Evolutionary conservation across 2,113 vertebrate species (phyloP).

Genomic region (Symphodus melops): DNA sequence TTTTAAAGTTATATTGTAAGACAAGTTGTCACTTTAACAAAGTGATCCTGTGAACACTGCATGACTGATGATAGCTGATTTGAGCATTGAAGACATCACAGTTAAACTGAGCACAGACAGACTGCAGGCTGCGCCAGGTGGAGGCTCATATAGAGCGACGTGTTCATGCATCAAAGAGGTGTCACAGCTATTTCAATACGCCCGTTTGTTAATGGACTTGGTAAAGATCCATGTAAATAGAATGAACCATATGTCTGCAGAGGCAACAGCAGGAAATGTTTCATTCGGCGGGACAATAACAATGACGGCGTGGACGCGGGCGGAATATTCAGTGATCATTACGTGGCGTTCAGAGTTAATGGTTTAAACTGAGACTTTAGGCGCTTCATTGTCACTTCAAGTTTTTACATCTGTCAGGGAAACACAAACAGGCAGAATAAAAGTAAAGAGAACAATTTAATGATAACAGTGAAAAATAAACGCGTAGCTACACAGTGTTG

Average conservation of each 20-base stretch:
- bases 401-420: conserved; percentile 31
- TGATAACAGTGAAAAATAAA: not conserved
- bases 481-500: not conserved
- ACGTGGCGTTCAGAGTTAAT: conserved; percentile 23
- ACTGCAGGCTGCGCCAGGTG: conserved; percentile 43
- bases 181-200: conserved; percentile 45
- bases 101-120: conserved; percentile 15
- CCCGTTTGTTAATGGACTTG: conserved; percentile 45
- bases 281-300: conserved; percentile 31
- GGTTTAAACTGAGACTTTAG: conserved; percentile 26
- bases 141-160: conserved; percentile 24
- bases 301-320: conserved; percentile 4
- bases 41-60: conserved; percentile 2
- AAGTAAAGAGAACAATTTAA: conserved; percentile 27
- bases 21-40: not conserved
- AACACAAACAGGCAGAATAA: conserved; percentile 1
- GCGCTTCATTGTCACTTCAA: conserved; percentile 23
- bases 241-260: conserved; percentile 59
- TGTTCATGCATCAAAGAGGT: conserved; percentile 33
- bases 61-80: conserved; percentile 26
- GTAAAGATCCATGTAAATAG: conserved; percentile 54
- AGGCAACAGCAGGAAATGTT: conserved; percentile 53
- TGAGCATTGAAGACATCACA: not conserved
- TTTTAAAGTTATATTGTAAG: not conserved
- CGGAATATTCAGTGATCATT: conserved; percentile 23